These are phyloP conservation scores for Megalops atlanticus DNA, from an alignment of 2,113 vertebrate genomes.

Conservation along the genomic window DNA sequence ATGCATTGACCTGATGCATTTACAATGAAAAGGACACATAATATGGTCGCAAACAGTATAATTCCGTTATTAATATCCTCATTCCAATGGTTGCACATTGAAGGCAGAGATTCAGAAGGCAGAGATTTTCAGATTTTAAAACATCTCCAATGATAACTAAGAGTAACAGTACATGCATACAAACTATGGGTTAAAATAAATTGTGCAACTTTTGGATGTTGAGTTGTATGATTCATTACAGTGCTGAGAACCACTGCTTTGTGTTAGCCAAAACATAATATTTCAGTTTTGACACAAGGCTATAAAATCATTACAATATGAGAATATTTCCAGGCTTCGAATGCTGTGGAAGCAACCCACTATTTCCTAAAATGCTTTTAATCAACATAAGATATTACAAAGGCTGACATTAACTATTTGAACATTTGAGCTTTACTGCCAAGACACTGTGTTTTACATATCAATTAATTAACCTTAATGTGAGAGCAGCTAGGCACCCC, in stretches of 20 bases:
- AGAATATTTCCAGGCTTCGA: constrained; percentile 1
- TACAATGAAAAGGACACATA: neutral
- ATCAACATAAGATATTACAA: constrained; percentile 26
- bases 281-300: neutral
- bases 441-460: neutral
- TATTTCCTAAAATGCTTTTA: constrained; percentile 23
- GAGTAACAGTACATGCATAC: constrained; percentile 47
- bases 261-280: constrained; percentile 3
- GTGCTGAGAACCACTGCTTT: constrained; percentile 19
- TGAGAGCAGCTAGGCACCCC: neutral
- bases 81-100: constrained; percentile 52
- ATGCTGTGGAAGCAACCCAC: neutral
- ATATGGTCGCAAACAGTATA: neutral
- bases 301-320: constrained; percentile 13
- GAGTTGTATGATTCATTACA: constrained; percentile 16
- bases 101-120: too few relatives aligned
- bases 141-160: constrained; percentile 60
- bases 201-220: neutral
- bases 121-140: constrained; percentile 60
- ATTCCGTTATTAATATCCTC: constrained; percentile 61
- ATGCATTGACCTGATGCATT: neutral
- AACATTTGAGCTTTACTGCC: constrained; percentile 4
- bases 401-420: constrained; percentile 16
- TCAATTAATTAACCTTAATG: neutral
- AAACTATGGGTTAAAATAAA: neutral